Conservation (phyloP, 37 sponge, comb jelly and placozoan genomes). For the Cladorhizidae sp. region DNA sequence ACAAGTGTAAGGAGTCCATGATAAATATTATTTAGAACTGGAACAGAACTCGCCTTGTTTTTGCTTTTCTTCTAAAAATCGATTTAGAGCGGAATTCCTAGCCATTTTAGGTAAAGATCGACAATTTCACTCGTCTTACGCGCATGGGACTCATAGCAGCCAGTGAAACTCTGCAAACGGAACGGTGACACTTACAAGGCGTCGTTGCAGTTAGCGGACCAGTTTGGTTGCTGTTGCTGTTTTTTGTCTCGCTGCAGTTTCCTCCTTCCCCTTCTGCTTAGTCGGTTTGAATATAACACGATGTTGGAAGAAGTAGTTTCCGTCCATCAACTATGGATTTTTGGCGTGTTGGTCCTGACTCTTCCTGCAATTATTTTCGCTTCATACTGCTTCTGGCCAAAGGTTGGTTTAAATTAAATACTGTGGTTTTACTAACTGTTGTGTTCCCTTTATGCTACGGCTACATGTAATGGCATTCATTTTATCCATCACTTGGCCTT, state of each 20-base stretch:
- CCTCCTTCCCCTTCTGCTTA: neutral
- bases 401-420: neutral
- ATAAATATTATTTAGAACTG: neutral
- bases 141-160: too few relatives aligned
- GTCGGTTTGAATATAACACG: constrained; percentile 2
- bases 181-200: neutral
- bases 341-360: constrained; percentile 37
- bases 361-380: constrained; percentile 43
- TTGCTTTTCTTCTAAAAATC: constrained; percentile 66
- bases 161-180: too few relatives aligned
- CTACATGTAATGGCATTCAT: too few relatives aligned
- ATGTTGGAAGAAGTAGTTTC: constrained; percentile 17
- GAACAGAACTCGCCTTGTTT: constrained; percentile 9
- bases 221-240: neutral
- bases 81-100: constrained; percentile 59
- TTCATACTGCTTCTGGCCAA: constrained; percentile 27
- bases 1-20: neutral
- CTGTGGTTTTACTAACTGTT: too few relatives aligned
- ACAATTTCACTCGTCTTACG: neutral
- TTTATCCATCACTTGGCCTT: too few relatives aligned
- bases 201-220: neutral
- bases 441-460: too few relatives aligned
- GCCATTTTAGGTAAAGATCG: constrained; percentile 60
- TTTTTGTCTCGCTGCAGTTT: neutral
- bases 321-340: constrained; percentile 44